Conservation (phyloP, 2,888 invertebrate species). For the Calephelis perditalis region DNA sequence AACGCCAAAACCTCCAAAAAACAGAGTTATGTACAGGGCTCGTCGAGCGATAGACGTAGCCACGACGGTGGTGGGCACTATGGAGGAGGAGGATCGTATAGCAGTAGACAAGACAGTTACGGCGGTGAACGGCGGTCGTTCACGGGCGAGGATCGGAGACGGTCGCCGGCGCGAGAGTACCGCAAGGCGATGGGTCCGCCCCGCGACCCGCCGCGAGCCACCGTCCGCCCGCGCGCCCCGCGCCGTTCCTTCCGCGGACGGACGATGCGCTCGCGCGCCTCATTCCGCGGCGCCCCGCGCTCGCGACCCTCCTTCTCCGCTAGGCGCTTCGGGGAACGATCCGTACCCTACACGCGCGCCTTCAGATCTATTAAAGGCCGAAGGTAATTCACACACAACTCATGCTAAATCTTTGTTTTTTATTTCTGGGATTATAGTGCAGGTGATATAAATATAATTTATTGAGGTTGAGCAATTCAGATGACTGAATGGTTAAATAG, state of each 20-base stretch:
- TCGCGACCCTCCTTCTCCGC: constrained; percentile 66
- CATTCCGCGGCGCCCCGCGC: constrained; percentile 75
- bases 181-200: constrained; percentile 73
- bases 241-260: constrained; percentile 75
- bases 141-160: constrained; percentile 74
- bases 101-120: constrained; percentile 78
- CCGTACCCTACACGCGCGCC: constrained; percentile 62
- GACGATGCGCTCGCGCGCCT: constrained; percentile 72
- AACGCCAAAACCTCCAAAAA: constrained; percentile 44
- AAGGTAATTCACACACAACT: constrained; percentile 66
- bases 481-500: background rate
- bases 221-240: constrained; percentile 68
- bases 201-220: constrained; percentile 53
- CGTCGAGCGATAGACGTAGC: constrained; percentile 75
- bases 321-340: constrained; percentile 59
- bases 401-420: constrained; percentile 41
- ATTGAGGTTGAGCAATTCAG: constrained; percentile 10
- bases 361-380: constrained; percentile 68
- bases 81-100: constrained; percentile 73
- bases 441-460: background rate
- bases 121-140: constrained; percentile 68
- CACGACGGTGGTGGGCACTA: constrained; percentile 77
- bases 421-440: constrained; percentile 23
- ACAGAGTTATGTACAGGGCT: constrained; percentile 74
- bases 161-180: constrained; percentile 73